A percentile compares a stretch with the other conserved stretches of the same genome.
Conservation (phyloP, 2,113 vertebrate genomes). For the Campylomormyrus numenius region DNA sequence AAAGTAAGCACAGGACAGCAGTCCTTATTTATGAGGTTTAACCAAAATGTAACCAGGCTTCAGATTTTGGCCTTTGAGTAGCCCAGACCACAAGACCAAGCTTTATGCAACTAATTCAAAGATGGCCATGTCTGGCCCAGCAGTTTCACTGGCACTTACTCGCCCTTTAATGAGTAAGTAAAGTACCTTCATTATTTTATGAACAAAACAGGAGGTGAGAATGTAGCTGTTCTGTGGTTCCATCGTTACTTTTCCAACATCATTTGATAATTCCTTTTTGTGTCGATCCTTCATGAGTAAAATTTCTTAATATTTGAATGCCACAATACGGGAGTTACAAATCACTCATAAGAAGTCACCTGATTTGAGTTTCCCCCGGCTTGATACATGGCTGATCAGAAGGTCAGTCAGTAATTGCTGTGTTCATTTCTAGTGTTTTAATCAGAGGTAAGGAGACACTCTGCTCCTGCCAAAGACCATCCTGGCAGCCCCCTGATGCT, state of each 20-base stretch:
- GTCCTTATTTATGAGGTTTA: neutral
- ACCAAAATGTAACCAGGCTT: neutral
- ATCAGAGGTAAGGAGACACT: neutral
- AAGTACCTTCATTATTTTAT: neutral
- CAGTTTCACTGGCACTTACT: neutral
- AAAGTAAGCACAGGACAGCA: constrained; percentile 8
- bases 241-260: neutral
- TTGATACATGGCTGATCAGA: neutral
- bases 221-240: neutral
- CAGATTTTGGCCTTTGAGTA: neutral
- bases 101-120: neutral
- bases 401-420: neutral
- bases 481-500: neutral
- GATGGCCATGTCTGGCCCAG: neutral
- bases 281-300: neutral
- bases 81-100: neutral
- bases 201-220: neutral
- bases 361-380: neutral
- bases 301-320: neutral
- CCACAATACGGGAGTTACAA: neutral
- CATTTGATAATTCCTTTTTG: neutral
- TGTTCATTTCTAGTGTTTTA: neutral
- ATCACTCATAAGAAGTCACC: neutral
- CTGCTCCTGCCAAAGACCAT: neutral
- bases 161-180: neutral